These are phyloP conservation scores for Ormyrus pomaceus DNA, from an alignment of 2,888 invertebrate species.

Conservation along the genomic window DNA sequence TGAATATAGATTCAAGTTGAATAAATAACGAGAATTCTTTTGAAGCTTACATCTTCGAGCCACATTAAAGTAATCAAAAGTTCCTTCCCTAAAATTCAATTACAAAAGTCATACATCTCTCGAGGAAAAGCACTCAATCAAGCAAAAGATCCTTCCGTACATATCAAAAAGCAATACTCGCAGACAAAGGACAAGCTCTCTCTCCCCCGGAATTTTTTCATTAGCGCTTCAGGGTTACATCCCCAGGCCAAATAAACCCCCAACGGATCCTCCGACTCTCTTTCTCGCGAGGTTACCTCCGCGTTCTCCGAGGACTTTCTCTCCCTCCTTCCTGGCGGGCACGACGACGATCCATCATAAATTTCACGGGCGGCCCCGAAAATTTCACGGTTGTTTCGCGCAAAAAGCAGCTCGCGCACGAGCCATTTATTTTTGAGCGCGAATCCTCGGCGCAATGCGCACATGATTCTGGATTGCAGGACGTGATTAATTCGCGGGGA, in stretches of 20 bases:
- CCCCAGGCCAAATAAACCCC: slow-evolving; percentile 34
- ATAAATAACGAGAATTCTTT: no score
- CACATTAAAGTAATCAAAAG: background rate
- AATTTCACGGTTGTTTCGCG: slow-evolving; percentile 66
- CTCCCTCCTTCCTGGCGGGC: background rate
- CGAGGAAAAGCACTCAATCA: slow-evolving; percentile 22
- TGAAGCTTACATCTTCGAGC: no score
- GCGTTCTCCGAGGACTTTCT: background rate
- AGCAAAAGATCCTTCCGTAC: background rate
- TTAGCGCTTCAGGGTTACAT: slow-evolving; percentile 20
- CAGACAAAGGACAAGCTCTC: background rate
- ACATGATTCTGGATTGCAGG: background rate
- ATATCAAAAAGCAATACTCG: background rate
- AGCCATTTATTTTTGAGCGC: slow-evolving; percentile 13
- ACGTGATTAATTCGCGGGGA: slow-evolving; percentile 46
- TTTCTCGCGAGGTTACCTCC: background rate
- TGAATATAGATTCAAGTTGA: no score
- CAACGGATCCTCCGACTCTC: slow-evolving; percentile 17
- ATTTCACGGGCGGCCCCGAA: slow-evolving; percentile 66
- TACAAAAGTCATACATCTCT: slow-evolving; percentile 15
- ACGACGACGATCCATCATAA: slow-evolving; percentile 68
- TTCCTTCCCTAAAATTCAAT: background rate
- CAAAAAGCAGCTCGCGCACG: slow-evolving; percentile 28
- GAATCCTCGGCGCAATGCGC: slow-evolving; percentile 1
- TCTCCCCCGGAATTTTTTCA: slow-evolving; percentile 36